These are phyloP conservation scores for Bibio marci DNA, from an alignment of 2,888 invertebrate species.

Conservation along the genomic window DNA sequence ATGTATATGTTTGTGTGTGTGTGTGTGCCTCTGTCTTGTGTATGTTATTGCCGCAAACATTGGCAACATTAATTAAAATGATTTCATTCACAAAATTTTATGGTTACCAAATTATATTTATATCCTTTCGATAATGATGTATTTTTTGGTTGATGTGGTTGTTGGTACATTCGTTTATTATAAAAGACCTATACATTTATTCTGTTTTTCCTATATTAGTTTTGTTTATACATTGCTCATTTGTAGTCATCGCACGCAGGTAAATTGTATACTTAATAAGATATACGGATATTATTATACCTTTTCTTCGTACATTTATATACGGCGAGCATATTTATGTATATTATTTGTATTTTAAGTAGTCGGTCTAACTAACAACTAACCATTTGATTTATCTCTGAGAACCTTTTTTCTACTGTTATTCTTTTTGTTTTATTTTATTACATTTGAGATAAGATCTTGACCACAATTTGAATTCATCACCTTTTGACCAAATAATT, in stretches of 20 bases:
- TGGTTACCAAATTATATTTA: constrained; percentile 1
- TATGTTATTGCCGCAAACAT: too few species aligned
- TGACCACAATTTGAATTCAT: constrained; percentile 5
- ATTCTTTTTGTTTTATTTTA: constrained; percentile 1
- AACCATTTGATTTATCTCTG: constrained; percentile 4
- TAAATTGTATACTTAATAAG: too few species aligned
- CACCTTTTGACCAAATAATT: constrained; percentile 7
- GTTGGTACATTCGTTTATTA: not conserved
- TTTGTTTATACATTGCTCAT: too few species aligned
- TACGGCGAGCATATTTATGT: too few species aligned
- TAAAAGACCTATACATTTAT: not conserved
- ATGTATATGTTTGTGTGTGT: too few species aligned
- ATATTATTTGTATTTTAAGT: too few species aligned
- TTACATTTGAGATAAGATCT: constrained; percentile 1
- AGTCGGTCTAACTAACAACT: too few species aligned
- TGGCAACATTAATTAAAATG: too few species aligned
- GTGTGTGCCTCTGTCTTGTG: too few species aligned
- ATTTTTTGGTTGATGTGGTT: not conserved
- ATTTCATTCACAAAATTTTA: constrained; percentile 1
- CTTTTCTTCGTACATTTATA: too few species aligned
- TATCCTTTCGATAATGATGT: not conserved
- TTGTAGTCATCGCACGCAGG: too few species aligned
- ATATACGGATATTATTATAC: too few species aligned
- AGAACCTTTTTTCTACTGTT: constrained; percentile 1
- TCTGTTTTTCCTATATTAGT: not conserved